Evolutionary conservation across 2,888 invertebrate genomes (phyloP).

Genomic region (Aporophyla lueneburgensis): DNA sequence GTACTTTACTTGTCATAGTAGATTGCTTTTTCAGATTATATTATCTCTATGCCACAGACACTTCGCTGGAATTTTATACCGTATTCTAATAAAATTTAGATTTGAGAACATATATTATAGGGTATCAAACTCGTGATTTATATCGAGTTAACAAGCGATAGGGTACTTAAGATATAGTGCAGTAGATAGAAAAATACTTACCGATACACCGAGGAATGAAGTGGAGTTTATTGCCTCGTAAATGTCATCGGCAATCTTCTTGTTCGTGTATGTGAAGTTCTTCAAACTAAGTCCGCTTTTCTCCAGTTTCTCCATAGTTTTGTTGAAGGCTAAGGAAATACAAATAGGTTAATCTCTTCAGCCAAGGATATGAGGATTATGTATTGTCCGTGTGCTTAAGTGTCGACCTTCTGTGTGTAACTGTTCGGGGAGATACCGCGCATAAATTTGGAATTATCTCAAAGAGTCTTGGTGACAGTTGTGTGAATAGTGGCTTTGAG

Average conservation of each 20-base stretch:
- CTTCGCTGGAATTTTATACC: constrained; percentile 3
- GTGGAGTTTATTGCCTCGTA: constrained; percentile 99
- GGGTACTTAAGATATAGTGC: constrained; percentile 41
- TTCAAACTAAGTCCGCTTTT: constrained; percentile 96
- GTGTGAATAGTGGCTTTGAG: constrained; percentile 51
- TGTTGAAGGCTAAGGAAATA: constrained; percentile 95
- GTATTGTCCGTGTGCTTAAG: constrained; percentile 27
- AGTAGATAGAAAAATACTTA: constrained; percentile 89
- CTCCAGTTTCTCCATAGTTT: constrained; percentile 97
- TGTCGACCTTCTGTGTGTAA: constrained; percentile 42
- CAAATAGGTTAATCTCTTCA: constrained; percentile 44
- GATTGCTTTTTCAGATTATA: constrained; percentile 3
- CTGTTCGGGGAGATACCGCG: constrained; percentile 27
- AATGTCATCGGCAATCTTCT: constrained; percentile 98
- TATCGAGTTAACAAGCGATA: constrained; percentile 37
- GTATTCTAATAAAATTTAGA: constrained; percentile 21
- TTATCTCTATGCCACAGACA: neutral
- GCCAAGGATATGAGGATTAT: constrained; percentile 38
- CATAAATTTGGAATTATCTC: constrained; percentile 56
- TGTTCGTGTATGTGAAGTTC: constrained; percentile 98
- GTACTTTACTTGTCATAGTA: neutral
- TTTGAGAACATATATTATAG: constrained; percentile 13
- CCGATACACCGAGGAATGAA: constrained; percentile 99
- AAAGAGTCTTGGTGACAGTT: constrained; percentile 52
- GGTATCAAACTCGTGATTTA: constrained; percentile 35